These are phyloP conservation scores for Mythimna ferrago DNA, from an alignment of 2,888 invertebrate genomes.

Conservation along the genomic window DNA sequence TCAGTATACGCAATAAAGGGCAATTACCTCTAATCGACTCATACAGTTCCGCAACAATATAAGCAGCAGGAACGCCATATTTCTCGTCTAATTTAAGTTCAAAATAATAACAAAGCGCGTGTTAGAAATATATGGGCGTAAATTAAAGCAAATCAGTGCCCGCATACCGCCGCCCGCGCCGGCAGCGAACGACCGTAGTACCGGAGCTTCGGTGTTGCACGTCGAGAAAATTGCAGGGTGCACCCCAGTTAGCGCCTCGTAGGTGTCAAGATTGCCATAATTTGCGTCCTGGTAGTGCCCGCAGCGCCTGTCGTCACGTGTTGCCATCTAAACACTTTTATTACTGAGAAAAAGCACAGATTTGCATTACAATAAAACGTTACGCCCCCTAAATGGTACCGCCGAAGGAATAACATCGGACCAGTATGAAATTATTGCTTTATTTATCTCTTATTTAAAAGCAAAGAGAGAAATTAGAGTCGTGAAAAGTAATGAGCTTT, in stretches of 20 bases:
- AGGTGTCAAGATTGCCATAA: slow-evolving; percentile 91
- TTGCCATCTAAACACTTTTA: slow-evolving; percentile 86
- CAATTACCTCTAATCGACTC: slow-evolving; percentile 2
- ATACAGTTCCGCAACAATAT: slow-evolving; percentile 10
- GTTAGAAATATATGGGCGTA: slow-evolving; percentile 67
- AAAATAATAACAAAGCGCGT: slow-evolving; percentile 46
- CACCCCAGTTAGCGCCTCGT: slow-evolving; percentile 88
- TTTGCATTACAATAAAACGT: slow-evolving; percentile 80
- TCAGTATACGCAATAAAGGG: background rate
- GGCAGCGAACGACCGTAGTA: slow-evolving; percentile 58
- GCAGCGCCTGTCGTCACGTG: slow-evolving; percentile 89
- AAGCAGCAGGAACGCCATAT: slow-evolving; percentile 31
- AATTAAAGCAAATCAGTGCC: slow-evolving; percentile 79
- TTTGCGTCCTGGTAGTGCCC: slow-evolving; percentile 85
- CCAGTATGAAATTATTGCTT: slow-evolving; percentile 54
- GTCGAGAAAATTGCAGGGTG: slow-evolving; percentile 87
- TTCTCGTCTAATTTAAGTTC: slow-evolving; percentile 43
- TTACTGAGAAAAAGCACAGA: slow-evolving; percentile 80
- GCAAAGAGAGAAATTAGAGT: slow-evolving; percentile 22
- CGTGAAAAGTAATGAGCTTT: slow-evolving; percentile 39
- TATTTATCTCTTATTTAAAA: slow-evolving; percentile 50
- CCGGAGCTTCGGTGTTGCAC: slow-evolving; percentile 69
- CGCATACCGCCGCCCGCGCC: slow-evolving; percentile 60
- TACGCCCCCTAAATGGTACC: slow-evolving; percentile 74
- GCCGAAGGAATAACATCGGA: slow-evolving; percentile 57